Percentiles rank a stretch among this genome's conserved stretches.
Conservation (phyloP, 2,797 vertebrate species). For the Pogonophryne albipinna region DNA sequence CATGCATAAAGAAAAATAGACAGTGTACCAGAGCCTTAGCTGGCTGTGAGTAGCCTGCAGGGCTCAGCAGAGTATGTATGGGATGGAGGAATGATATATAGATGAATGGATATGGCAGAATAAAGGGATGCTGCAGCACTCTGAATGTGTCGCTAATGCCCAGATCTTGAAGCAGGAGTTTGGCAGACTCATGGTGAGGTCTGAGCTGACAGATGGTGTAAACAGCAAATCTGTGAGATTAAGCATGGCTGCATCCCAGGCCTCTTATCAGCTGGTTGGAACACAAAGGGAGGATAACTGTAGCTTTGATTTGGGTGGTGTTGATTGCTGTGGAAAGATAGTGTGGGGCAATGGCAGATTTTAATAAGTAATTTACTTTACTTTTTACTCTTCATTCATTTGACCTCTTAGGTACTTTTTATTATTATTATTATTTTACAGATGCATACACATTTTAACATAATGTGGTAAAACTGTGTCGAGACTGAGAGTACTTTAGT, state of each 20-base stretch:
- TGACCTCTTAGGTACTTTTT: neutral
- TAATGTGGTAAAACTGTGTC: no score
- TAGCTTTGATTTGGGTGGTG: neutral
- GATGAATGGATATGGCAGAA: neutral
- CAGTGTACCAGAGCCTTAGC: neutral
- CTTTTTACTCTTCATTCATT: neutral
- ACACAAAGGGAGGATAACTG: constrained; percentile 4
- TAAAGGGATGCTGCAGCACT: neutral
- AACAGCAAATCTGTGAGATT: constrained; percentile 53
- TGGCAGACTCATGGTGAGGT: constrained; percentile 14
- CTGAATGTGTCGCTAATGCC: constrained; percentile 5
- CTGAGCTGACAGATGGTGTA: constrained; percentile 56
- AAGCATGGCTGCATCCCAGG: constrained; percentile 31
- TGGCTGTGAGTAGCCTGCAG: neutral
- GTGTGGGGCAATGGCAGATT: neutral
- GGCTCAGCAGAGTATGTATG: no score
- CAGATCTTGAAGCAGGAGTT: constrained; percentile 14
- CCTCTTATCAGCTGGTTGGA: constrained; percentile 11
- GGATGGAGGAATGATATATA: neutral
- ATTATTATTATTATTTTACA: neutral
- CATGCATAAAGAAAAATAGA: neutral
- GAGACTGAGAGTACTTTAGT: no score
- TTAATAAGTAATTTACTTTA: neutral
- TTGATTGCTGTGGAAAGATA: neutral
- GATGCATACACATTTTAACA: neutral